phyloP scores from a whole-genome alignment of 2,113 vertebrate genomes.

The Catharus bicknelli region DNA sequence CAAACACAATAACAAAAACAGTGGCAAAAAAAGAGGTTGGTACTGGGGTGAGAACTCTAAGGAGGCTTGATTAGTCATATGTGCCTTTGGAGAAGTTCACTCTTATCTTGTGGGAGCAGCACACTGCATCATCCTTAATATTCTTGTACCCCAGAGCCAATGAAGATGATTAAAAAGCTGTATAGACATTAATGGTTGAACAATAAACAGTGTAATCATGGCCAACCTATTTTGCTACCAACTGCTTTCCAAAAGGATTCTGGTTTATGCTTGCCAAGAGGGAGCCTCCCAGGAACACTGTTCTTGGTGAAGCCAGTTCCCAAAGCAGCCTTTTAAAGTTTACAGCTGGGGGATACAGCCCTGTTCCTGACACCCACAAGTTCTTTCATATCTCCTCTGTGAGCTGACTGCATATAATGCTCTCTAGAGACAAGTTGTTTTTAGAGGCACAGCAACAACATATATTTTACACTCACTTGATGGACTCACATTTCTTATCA shows the following conservation, averaged over 20 bases:
- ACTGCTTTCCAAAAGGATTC: not conserved
- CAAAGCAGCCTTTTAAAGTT: not conserved
- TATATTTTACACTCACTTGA: not conserved
- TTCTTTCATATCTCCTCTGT: not conserved
- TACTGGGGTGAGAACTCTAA: not conserved
- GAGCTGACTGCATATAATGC: not conserved
- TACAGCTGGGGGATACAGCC: not conserved
- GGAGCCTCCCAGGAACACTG: not conserved
- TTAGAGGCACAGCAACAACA: not conserved
- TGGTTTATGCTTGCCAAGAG: not conserved
- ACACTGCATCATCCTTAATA: not conserved
- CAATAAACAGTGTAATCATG: not conserved
- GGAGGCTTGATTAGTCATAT: not conserved
- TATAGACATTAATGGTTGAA: not conserved
- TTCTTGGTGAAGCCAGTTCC: not conserved
- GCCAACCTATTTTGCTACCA: not conserved
- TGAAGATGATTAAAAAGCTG: not conserved
- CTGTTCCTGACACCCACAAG: not conserved
- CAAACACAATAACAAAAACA: not conserved
- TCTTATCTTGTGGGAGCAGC: not conserved
- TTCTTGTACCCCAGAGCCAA: not conserved
- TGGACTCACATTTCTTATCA: not conserved
- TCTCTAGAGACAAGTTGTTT: not conserved
- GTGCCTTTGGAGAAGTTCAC: not conserved
- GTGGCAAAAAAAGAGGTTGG: not conserved